Evolutionary conservation across 2,113 vertebrate species (phyloP), one percentile per base, ranked within the genome.

Genomic region (Phoenicopterus ruber): DNA sequence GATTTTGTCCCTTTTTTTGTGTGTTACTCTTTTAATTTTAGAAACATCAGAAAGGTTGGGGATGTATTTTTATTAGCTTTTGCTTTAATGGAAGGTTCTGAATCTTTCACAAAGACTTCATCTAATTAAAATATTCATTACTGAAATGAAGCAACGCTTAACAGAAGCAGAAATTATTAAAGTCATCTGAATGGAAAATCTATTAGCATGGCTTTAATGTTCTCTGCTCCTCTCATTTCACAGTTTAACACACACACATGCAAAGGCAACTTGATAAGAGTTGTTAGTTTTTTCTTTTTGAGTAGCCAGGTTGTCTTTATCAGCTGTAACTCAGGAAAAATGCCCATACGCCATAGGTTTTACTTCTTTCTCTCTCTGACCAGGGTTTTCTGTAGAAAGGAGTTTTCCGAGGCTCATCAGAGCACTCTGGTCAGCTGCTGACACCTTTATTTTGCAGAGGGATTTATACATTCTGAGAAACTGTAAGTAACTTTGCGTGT

Each of bases 121-220:
- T 86, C 52, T 90, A 90, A 89, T 95, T 94, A 94, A 92, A 91
- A 82, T 71, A 94, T n/a, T 92, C 73, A 89, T 94, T 93, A 61
- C 70, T 87, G 81, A 91, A 93, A 57, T 76, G 47, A 82, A 93
- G 57, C 77, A 82, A 81, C 31, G 21, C 44, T 86, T 52, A 88
- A n/a, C 65, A 86, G 80, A 92, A 88, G 50, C 38, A 74, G 73
- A 74, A 88, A 65, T 28, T 46, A 93, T 94, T 91, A 32, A 79
- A 92, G 34, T 34, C 40, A 57, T 80, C 47, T 50, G 31, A 95
- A 36, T 89, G 54, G 80, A 91, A 91, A 94, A 82, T 78, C 50
- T 78, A 26, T 79, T 89, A 87, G n/a, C 21, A 22, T 69, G 61
- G 36, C 57, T 95, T 91, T 94, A 69, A 79, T 69, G 34, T 82